Evolutionary conservation across 2,888 invertebrate species (phyloP), one percentile per base, ranked within the genome.

Genomic region (Sphaerophoria rueppellii): DNA sequence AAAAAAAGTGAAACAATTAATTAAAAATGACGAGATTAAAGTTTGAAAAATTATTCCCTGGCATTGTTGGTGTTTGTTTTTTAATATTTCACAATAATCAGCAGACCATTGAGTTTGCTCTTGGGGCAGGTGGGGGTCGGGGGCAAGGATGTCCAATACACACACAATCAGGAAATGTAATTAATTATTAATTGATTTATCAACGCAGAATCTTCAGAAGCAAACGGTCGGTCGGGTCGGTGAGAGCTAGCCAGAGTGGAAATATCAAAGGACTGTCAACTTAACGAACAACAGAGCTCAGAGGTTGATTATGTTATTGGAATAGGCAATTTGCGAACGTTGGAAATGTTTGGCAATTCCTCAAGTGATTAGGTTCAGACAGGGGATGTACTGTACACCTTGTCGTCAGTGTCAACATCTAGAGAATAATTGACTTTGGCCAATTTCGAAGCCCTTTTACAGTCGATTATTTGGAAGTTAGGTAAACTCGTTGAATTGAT

Each of bases 171-270:
- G 52, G 54, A 67, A 54, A 24, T 54, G 40, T 67, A 40, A 67
- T 67, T 67, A 54, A 67, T 67, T 32, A 54, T 40, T 67, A 54
- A 67, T 54, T 67, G 32, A 35, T 50, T 16, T 50, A 50, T 65
- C 50, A 48, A 14, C 35, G 12, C 14, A 11, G 16, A 6, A 12
- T 52, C 2, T 58, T 24, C 24, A 24, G 0, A 40, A 58, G 16
- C 58, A 58, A 58, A 43, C 9, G 6, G 43, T n/a, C 12, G 34
- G 55, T 4, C 1, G 2, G 55, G 11, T 12, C 6, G n/a, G 55
- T n/a, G 12, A 12, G 55, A 35, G 11, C 6, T 11, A 34, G 5
- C 9, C 4, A 60, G 4, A 32, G 61, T 6, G 7, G 32, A 34
- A 2, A 37, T 9, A 12, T 0, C 11, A 37, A 4, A n/a, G 11